Evolutionary conservation across 2,797 vertebrate genomes (phyloP).

Genomic region (Mormyrops boulengeri): DNA sequence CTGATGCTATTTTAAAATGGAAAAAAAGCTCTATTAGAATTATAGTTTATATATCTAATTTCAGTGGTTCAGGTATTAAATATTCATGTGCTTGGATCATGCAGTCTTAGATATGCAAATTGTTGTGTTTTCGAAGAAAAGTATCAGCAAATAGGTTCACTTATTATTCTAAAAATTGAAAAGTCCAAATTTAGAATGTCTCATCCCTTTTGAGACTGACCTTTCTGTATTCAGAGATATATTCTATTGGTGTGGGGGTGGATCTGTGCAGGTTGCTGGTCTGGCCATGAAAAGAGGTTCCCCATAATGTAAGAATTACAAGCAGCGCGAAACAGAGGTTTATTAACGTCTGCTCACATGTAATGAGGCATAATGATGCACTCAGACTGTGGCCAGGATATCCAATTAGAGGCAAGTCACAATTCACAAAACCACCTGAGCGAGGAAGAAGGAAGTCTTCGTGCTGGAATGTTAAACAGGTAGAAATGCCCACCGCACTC

Average conservation of each 20-base stretch:
- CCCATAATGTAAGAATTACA: neutral
- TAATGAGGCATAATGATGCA: conserved; percentile 15
- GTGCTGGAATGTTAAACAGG: neutral
- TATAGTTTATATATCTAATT: neutral
- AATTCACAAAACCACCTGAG: neutral
- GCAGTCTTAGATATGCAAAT: conserved; percentile 2
- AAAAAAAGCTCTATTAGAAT: neutral
- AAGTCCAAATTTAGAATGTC: neutral
- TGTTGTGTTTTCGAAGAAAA: neutral
- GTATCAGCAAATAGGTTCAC: neutral
- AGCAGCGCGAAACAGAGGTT: neutral
- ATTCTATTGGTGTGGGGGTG: neutral
- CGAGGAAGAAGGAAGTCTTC: neutral
- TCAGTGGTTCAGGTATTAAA: neutral
- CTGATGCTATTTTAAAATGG: neutral
- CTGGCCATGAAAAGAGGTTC: neutral
- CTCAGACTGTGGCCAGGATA: neutral
- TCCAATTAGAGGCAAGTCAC: conserved; percentile 7
- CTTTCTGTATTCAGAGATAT: conserved; percentile 10
- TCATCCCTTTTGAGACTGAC: neutral
- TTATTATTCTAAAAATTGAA: neutral
- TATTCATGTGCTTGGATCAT: neutral
- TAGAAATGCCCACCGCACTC: neutral
- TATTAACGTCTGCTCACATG: conserved; percentile 10
- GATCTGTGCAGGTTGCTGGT: neutral